Percentiles rank a stretch among this genome's conserved stretches.
These are phyloP conservation scores for Petaurus breviceps DNA, from an alignment of 2,113 vertebrate species.

Conservation along the genomic window DNA sequence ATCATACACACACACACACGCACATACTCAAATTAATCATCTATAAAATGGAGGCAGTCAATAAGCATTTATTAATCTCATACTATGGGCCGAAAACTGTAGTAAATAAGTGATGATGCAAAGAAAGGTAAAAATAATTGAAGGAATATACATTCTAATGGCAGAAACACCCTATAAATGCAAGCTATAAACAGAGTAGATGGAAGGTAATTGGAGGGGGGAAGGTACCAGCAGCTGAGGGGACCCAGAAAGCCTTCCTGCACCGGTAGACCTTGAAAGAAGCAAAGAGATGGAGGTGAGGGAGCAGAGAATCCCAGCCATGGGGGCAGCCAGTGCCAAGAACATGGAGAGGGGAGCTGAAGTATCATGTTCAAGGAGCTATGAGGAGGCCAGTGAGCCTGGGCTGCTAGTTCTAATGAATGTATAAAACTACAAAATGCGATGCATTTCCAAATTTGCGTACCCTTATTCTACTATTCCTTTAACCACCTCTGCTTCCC, in stretches of 20 bases:
- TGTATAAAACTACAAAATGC: background rate
- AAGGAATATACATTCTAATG: background rate
- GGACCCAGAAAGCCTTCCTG: background rate
- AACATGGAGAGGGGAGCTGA: background rate
- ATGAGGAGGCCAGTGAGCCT: background rate
- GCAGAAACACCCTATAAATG: background rate
- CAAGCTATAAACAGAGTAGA: background rate
- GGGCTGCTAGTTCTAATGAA: background rate
- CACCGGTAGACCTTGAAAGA: background rate
- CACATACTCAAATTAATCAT: background rate
- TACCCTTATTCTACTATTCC: background rate
- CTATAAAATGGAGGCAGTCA: background rate
- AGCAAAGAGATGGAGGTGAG: background rate
- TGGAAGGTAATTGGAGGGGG: background rate
- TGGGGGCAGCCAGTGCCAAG: background rate
- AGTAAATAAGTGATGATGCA: background rate
- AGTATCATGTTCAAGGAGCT: background rate
- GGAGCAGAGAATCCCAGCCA: background rate
- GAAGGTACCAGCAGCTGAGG: background rate
- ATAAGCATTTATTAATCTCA: background rate
- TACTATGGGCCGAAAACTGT: background rate
- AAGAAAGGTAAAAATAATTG: background rate
- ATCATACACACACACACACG: background rate
- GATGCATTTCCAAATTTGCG: background rate
- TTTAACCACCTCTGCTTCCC: background rate